phyloP scores from a whole-genome alignment of 2,888 invertebrate genomes.

The Ceraclea dissimilis region DNA sequence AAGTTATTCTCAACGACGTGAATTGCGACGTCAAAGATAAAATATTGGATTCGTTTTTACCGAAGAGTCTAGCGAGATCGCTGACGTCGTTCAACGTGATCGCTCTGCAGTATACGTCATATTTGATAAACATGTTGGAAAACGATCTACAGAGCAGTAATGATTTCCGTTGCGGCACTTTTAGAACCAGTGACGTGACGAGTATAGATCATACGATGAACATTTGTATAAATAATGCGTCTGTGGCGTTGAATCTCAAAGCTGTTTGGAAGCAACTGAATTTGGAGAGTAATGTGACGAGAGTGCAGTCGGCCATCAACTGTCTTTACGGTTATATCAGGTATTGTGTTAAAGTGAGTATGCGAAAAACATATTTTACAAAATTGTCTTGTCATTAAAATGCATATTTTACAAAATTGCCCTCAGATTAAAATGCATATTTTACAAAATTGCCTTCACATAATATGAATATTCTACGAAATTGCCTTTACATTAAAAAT shows the following conservation, averaged over 20 bases:
- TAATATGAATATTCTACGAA: too few relatives aligned
- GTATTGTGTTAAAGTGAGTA: constrained; percentile 42
- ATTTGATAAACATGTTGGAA: constrained; percentile 45
- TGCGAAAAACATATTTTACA: too few relatives aligned
- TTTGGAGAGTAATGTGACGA: constrained; percentile 38
- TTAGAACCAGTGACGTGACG: constrained; percentile 28
- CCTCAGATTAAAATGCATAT: too few relatives aligned
- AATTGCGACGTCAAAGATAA: constrained; percentile 45
- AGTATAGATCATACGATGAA: constrained; percentile 20
- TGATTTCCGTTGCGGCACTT: constrained; percentile 34
- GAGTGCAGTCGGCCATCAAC: constrained; percentile 44
- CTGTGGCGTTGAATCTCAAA: constrained; percentile 36
- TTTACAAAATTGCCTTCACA: too few relatives aligned
- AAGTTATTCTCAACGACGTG: constrained; percentile 35
- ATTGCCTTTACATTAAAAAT: too few relatives aligned
- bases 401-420: too few relatives aligned
- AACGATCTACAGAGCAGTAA: constrained; percentile 35
- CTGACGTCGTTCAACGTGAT: constrained; percentile 42
- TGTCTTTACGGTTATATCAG: constrained; percentile 44
- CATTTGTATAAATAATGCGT: constrained; percentile 33
- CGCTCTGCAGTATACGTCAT: constrained; percentile 43
- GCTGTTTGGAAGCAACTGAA: constrained; percentile 44
- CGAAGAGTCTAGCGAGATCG: constrained; percentile 35
- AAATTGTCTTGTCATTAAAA: too few relatives aligned
- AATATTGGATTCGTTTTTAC: constrained; percentile 38